phyloP scores from a whole-genome alignment of 2,113 vertebrate genomes.

The Notechis scutatus region DNA sequence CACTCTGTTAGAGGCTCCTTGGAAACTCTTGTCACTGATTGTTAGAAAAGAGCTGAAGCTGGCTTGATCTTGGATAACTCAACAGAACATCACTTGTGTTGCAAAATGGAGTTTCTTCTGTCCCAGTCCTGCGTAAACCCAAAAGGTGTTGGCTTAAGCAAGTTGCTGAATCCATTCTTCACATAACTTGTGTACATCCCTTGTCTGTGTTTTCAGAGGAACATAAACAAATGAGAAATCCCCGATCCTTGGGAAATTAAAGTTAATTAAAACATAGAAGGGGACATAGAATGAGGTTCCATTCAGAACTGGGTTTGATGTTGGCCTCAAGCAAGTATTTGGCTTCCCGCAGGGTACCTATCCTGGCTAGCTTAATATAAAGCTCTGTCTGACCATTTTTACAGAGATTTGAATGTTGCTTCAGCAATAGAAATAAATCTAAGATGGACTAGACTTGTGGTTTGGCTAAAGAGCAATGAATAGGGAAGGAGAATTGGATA shows the following conservation, averaged over 20 bases:
- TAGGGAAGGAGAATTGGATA: background rate
- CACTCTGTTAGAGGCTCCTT: background rate
- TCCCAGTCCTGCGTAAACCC: background rate
- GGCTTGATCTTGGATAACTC: background rate
- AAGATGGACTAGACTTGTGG: background rate
- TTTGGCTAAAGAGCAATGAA: background rate
- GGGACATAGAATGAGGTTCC: background rate
- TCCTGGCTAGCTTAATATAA: background rate
- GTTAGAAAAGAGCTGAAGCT: background rate
- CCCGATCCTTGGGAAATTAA: background rate
- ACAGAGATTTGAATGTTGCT: background rate
- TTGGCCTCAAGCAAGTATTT: background rate
- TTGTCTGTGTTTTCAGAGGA: background rate
- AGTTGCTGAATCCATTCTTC: background rate
- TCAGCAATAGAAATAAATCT: background rate
- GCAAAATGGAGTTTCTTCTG: background rate
- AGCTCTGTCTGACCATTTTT: background rate
- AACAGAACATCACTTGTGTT: background rate
- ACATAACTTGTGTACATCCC: background rate
- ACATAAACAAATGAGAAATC: background rate
- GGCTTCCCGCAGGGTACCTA: background rate
- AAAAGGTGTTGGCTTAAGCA: background rate
- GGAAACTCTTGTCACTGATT: background rate
- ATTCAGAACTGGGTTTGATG: background rate
- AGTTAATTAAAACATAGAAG: background rate